Evolutionary conservation across 1,140 invertebrate genomes (phyloP), one percentile per base, ranked within the genome.

Genomic region (Cyphomyrmex costatus): DNA sequence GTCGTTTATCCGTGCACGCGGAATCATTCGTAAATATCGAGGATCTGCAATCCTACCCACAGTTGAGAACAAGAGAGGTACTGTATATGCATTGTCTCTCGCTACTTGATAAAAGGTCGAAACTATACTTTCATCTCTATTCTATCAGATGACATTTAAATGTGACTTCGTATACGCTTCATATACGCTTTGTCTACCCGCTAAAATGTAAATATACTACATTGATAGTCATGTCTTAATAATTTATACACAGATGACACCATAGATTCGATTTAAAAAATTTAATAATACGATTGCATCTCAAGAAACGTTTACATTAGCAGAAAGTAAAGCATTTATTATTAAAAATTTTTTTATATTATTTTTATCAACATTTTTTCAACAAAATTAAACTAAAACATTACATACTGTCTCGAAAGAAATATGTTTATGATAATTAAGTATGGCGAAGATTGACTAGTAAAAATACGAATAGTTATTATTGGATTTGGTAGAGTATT

Each of bases 21-120:
- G 33, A 51, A 71, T 73, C 79, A 82, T 82, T 82, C 66, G 79
- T 82, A 73, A 82, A 70, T 58, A 82, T 73, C 33, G 33, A 71
- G 51, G 21, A 71, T 71, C 36, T 73, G 66, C 66, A 73, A 73
- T 73, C 79, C 66, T n/a, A 73, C 36, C 68, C 33, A 16, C 19
- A 42, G 51, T 60, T 24, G n/a, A 12, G 36, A 82, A 60, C 70
- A 53, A 21, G 66, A 82, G 36, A 27, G 14, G 14, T 36, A 27
- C n/a, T 68, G 36, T 21, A 12, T 63, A 21, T 24, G 27, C 19
- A 53, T 73, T 21, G 53, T 56, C 53, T 56, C 53, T 56, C 19
- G 66, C 19, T 24, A 19, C 10, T 58, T 24, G 21, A 42, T 49
- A 60, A 70, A 68, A 60, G 36, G 36, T 83, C 24, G 24, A 73